Evolutionary conservation across 2,888 invertebrate genomes (phyloP), one percentile per base, ranked within the genome.

Genomic region (Acrocera orbiculus): DNA sequence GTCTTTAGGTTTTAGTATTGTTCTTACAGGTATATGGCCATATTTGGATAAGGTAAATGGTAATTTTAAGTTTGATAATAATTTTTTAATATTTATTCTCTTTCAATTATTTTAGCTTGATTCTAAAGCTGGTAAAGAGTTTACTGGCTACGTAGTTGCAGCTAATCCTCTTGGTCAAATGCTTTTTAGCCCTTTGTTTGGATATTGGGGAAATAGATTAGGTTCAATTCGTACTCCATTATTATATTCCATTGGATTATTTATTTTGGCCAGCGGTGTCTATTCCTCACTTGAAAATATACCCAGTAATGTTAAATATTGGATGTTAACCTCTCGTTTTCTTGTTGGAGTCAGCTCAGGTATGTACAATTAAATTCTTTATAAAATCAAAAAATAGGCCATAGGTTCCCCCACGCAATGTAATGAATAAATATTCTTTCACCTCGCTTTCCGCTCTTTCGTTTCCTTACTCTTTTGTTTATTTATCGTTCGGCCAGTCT

Each of bases 151-250:
- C 46, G 73, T 83, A 31, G 82, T 86, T 32, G 86, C 82, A 22
- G 82, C 83, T 16, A 83, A 85, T 64, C 86, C 87, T 10, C 65
- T 86, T 39, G 86, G 79, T 1, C 86, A 87, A 66, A 76, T 86
- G 72, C 51, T 85, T 38, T 81, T 82, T 54, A 85, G 85, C 14
- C 86, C 86, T 3, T 56, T 85, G 42, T 68, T 83, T 42, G 86
- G 86, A 26, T 75, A 76, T 71, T 83, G 85, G 82, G 76, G 79
- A 32, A 85, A 85, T 56, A 73, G 69, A 51, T 59, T 75, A 16
- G 73, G 74, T 32, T 68, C 73, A 2, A 75, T 79, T 44, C 69
- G 83, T 37, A 51, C 74, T 35, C 85, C 85, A 1, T 58, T 85
- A 32, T 62, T 82, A 29, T 53, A 70, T 38, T 75, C 82, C 15